Conservation (phyloP, 2,797 vertebrate genomes). For the Micromesistius poutassou region DNA sequence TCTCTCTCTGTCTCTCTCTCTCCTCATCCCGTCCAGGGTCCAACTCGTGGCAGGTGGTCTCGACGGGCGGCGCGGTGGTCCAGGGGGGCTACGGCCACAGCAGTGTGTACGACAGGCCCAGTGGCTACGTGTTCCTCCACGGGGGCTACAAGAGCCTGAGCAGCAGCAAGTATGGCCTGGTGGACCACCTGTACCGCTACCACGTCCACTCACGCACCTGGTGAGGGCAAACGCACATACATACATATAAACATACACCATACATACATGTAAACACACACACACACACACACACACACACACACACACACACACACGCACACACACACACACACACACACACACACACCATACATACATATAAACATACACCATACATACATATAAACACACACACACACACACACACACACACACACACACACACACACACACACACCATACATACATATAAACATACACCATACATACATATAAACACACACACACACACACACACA, state of each 20-base stretch:
- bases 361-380: not conserved
- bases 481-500: too few species aligned
- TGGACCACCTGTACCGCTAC: constrained; percentile 92
- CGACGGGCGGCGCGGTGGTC: constrained; percentile 85
- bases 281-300: too few species aligned
- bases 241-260: not conserved
- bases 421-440: too few species aligned
- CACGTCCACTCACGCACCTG: constrained; percentile 72
- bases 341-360: too few species aligned
- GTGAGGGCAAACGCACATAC: constrained; percentile 66
- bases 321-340: not conserved
- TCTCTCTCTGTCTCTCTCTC: not conserved
- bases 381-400: not conserved
- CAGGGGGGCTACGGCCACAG: constrained; percentile 93
- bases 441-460: too few species aligned
- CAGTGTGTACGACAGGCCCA: constrained; percentile 83
- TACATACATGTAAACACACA: not conserved
- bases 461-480: too few species aligned
- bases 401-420: too few species aligned
- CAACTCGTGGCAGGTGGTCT: constrained; percentile 88
- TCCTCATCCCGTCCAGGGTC: constrained; percentile 68
- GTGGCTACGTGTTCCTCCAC: constrained; percentile 84
- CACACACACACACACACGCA: too few species aligned
- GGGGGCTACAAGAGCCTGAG: constrained; percentile 91
- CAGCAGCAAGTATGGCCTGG: constrained; percentile 90